These are phyloP conservation scores for Cremastobaeus sp. DNA, from an alignment of 2,888 invertebrate species.

Conservation along the genomic window DNA sequence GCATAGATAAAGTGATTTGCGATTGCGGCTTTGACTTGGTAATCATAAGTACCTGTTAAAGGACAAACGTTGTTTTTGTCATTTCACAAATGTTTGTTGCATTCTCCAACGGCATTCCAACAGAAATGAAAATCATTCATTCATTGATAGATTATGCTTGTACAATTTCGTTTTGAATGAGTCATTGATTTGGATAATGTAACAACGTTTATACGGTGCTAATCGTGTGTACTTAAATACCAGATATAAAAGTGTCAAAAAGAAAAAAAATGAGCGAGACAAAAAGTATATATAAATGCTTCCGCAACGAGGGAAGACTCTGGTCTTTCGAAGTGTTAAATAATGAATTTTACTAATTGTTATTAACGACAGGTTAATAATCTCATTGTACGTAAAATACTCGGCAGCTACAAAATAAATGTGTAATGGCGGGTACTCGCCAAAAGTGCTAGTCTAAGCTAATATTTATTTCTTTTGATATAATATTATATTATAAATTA, in stretches of 20 bases:
- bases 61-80: conserved; percentile 25
- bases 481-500: conserved; percentile 58
- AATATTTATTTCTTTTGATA: conserved; percentile 74
- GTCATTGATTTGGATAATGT: conserved; percentile 31
- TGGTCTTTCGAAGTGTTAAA: conserved; percentile 50
- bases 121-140: neutral
- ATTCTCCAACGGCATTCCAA: conserved; percentile 42
- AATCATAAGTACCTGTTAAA: conserved; percentile 39
- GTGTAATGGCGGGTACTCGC: conserved; percentile 71
- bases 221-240: conserved; percentile 70
- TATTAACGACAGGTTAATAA: conserved; percentile 71
- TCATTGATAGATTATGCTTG: neutral
- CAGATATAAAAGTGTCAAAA: conserved; percentile 63
- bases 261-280: neutral
- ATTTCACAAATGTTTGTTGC: conserved; percentile 35
- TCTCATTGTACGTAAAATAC: conserved; percentile 66
- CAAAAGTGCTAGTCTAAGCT: conserved; percentile 77
- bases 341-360: conserved; percentile 68
- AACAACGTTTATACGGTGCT: conserved; percentile 72
- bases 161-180: neutral
- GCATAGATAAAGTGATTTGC: neutral
- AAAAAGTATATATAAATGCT: conserved; percentile 68
- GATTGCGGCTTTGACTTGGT: conserved; percentile 7
- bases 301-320: conserved; percentile 68
- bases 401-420: conserved; percentile 72